Base-by-base conservation (phyloP, 2,797 vertebrate genomes). In the Lacerta bilineata region DNA sequence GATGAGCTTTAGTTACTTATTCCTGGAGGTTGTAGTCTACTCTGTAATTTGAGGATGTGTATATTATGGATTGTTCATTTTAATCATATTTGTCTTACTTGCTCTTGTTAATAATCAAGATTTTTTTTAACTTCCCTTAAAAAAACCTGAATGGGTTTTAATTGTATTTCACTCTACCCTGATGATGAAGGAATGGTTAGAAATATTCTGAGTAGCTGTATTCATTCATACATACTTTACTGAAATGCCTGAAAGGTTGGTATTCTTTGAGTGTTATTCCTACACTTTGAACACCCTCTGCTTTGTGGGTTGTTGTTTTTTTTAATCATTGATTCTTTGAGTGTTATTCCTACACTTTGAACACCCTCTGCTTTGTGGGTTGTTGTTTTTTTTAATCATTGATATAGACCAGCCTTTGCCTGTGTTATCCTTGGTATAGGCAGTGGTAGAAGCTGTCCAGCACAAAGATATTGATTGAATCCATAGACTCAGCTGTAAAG, bases 401-500 rank as follows among this genome's bases (percentile, higher is more conserved):
- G 50, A 55, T 55, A 55, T 55, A 55, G 50, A 13, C 50, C 50
- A 55, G 13, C 50, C 43, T 25, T 36, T 25, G 18, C 23, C 36
- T 50, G 13, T 72, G 59, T 41, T 50, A n/a, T 39, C 33, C 15
- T 90, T n/a, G n/a, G 50, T 87, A 41, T 3, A 76, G 46, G 71
- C 69, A 46, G 33, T 41, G 61, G 59, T 55, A 80, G n/a, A 55
- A 76, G n/a, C 20, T 27, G 66, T 68, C 59, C 75, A 27, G 59
- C 41, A 87, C 55, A 84, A 87, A 80, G 33, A 55, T 75, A 87
- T 80, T 41, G 69, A 75, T 64, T 41, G 33, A 87, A 68, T 59
- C 90, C 27, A 69, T 25, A 39, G 23, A 68, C 23, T 90, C 76
- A 72, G 33, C 86, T 36, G 80, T 83, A 83, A 80, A 92, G 1